These are phyloP conservation scores for Orthosia gothica DNA, from an alignment of 2,888 invertebrate species.

Conservation along the genomic window DNA sequence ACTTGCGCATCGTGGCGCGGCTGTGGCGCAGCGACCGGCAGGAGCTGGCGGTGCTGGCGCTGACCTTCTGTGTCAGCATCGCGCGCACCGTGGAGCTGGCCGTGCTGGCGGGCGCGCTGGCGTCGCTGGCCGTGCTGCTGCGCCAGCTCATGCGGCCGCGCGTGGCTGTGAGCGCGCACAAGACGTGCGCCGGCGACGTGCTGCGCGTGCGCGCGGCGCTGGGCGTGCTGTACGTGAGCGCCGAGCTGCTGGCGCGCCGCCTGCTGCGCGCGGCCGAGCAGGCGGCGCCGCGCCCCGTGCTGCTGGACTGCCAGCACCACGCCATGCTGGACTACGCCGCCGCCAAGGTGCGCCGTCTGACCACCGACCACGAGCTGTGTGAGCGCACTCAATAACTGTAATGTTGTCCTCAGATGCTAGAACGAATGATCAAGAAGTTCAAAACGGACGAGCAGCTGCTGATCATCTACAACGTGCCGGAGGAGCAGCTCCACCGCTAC, in stretches of 20 bases:
- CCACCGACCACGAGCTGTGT: accelerated
- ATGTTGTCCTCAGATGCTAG: conserved; percentile 88
- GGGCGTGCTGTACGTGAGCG: conserved; percentile 94
- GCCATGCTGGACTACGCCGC: conserved; percentile 92
- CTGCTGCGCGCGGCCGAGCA: conserved; percentile 88
- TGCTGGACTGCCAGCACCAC: conserved; percentile 93
- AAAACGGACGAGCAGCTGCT: conserved; percentile 88
- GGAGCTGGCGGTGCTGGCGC: conserved; percentile 93
- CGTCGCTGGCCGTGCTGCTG: conserved; percentile 93
- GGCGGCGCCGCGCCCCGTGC: conserved; percentile 83
- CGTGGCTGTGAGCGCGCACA: conserved; percentile 66
- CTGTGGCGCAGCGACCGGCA: conserved; percentile 92
- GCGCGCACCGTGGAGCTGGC: conserved; percentile 95
- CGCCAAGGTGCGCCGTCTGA: conserved; percentile 61
- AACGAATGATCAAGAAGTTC: conserved; percentile 91
- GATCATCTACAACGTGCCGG: conserved; percentile 85
- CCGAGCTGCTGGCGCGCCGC: conserved; percentile 92
- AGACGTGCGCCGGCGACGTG: conserved; percentile 73
- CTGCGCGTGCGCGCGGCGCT: conserved; percentile 91
- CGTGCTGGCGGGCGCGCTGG: conserved; percentile 93
- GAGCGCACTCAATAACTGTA: not conserved
- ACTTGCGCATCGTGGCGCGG: conserved; percentile 85
- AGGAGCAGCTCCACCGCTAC: conserved; percentile 70
- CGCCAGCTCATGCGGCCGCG: conserved; percentile 93
- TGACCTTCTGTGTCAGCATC: conserved; percentile 93